These are phyloP conservation scores for Leptobrachium ailaonicum DNA, from an alignment of 2,113 vertebrate species.

Conservation along the genomic window DNA sequence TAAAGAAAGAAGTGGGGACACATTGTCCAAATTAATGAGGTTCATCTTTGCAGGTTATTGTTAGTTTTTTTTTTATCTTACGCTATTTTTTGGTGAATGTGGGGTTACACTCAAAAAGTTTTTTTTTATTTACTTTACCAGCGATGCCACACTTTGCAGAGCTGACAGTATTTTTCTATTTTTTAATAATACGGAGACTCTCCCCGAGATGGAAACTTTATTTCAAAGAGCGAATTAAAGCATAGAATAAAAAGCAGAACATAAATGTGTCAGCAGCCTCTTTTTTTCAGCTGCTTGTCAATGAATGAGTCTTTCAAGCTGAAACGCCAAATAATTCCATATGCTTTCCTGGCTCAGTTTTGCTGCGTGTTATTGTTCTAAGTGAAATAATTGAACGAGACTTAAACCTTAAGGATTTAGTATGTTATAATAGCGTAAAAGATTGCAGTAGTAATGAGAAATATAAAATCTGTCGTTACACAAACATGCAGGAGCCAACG, in stretches of 20 bases:
- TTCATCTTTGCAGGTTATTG: too few relatives aligned
- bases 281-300: conserved; percentile 55
- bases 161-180: conserved; percentile 50
- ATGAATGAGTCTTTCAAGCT: conserved; percentile 56
- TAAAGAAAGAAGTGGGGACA: too few relatives aligned
- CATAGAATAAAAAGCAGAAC: conserved; percentile 50
- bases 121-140: conserved; percentile 6
- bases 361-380: conserved; percentile 53
- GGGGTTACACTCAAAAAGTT: too few relatives aligned
- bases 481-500: conserved; percentile 50
- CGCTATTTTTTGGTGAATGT: too few relatives aligned
- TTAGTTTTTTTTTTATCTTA: too few relatives aligned
- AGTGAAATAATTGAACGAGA: conserved; percentile 57
- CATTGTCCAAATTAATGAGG: too few relatives aligned
- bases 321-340: conserved; percentile 56
- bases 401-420: conserved; percentile 56
- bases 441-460: conserved; percentile 54
- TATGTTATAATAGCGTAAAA: conserved; percentile 53
- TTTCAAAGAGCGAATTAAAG: conserved; percentile 60
- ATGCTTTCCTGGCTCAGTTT: conserved; percentile 52
- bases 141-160: conserved; percentile 22
- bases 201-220: conserved; percentile 53
- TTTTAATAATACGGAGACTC: conserved; percentile 53
- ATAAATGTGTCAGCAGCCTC: conserved; percentile 62
- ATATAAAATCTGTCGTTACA: conserved; percentile 57